Evolutionary conservation across 2,113 vertebrate genomes (phyloP), one percentile per base, ranked within the genome.

Genomic region (Cebidichthys violaceus): DNA sequence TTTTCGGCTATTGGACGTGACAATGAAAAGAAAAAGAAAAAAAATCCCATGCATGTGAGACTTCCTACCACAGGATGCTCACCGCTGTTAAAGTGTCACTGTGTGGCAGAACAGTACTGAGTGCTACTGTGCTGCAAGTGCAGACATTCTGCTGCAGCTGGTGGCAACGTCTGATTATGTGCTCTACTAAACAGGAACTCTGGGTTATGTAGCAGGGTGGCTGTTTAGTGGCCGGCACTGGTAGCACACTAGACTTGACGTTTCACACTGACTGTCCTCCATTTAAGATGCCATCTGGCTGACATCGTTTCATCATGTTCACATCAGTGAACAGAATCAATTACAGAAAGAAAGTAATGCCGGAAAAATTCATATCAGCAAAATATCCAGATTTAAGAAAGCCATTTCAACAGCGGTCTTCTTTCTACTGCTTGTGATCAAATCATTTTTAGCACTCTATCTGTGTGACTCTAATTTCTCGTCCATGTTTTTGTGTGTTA

Each of bases 181-280:
- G 94, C 95, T 95, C 93, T 94, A 96, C 93, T 95, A 94, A 94
- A 91, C 93, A 94, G 90, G 87, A 92, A 90, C 92, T 91, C 88
- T 89, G 90, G 86, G 86, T 93, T 90, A 83, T 90, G 87, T 81
- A 90, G 92, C 89, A 84, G 91, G 89, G 92, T 93, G 94, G 92
- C 84, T 83, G 77, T 80, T 90, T 69, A 86, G 92, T 91, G 87
- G 88, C 88, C 76, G 81, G 70, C 79, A n/a, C 79, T 89, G 83
- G 85, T 89, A 89, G 87, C 59, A 87, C 78, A 92, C 50, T 31
- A 77, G 75, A 84, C 86, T 86, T 54, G 68, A 70, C 14, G 47
- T 31, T 70, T 37, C 47, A 70, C 68, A 54, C 68, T 54, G 68
- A 24, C 68, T 35, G 47, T 70, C 77, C 37, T 89, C 70, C 13